Evolutionary conservation across 2,113 vertebrate genomes (phyloP).

Genomic region (Numenius arquata): DNA sequence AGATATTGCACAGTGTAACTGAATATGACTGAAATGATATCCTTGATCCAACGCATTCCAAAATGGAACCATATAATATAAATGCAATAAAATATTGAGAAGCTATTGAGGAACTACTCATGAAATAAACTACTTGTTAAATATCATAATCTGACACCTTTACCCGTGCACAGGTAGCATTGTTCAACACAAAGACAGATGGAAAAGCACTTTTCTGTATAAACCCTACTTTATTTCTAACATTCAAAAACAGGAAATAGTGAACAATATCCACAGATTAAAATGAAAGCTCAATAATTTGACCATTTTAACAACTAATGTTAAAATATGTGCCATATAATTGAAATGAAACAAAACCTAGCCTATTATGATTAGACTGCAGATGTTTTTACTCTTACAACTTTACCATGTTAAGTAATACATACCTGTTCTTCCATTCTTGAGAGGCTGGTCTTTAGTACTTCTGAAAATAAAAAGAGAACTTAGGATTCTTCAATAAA

Average conservation of each 20-base stretch:
- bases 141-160: neutral
- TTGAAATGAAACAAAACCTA: neutral
- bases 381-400: neutral
- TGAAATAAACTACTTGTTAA: neutral
- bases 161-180: neutral
- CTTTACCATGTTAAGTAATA: neutral
- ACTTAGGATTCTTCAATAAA: neutral
- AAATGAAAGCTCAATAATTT: neutral
- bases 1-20: neutral
- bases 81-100: neutral
- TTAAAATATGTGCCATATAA: neutral
- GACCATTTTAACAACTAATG: neutral
- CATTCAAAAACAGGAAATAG: neutral
- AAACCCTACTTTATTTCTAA: neutral
- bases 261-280: neutral
- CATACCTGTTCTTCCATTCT: constrained; percentile 61
- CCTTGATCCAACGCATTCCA: neutral
- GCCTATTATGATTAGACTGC: neutral
- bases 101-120: neutral
- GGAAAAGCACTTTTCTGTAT: neutral
- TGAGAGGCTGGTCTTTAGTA: constrained; percentile 42
- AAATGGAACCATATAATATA: neutral
- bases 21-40: neutral
- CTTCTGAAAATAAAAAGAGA: constrained; percentile 63
- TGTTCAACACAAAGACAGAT: neutral